phyloP scores from a whole-genome alignment of 2,888 invertebrate species.

The Ernsta delagoae region DNA sequence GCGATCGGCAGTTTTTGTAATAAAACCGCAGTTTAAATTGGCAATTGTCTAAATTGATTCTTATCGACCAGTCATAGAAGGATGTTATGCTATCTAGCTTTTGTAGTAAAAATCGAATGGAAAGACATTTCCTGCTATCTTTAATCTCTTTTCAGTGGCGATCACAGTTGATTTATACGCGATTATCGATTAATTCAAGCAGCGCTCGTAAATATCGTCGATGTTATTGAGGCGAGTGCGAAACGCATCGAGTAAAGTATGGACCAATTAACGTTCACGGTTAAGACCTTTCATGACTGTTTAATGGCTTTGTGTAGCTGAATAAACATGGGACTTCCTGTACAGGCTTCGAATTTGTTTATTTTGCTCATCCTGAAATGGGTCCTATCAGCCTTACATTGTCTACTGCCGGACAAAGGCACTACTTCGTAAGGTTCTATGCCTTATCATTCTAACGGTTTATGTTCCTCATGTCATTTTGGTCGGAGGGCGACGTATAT shows the following conservation, averaged over 20 bases:
- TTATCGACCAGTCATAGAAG: no score
- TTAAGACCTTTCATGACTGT: slow-evolving; percentile 17
- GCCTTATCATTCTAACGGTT: no score
- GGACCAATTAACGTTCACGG: slow-evolving; percentile 35
- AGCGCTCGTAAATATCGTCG: slow-evolving; percentile 68
- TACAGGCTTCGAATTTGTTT: background rate
- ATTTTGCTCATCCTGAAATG: background rate
- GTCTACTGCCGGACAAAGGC: no score
- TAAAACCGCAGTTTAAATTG: no score
- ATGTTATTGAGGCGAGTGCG: slow-evolving; percentile 54
- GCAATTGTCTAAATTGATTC: no score
- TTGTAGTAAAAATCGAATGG: no score
- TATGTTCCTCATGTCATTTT: no score
- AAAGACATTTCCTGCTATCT: no score
- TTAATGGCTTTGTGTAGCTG: slow-evolving; percentile 21
- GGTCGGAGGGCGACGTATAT: no score
- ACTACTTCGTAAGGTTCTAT: no score
- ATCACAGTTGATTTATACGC: slow-evolving; percentile 83
- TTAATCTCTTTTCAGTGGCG: slow-evolving; percentile 47
- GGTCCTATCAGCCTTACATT: background rate
- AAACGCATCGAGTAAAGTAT: slow-evolving; percentile 32
- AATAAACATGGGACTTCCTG: slow-evolving; percentile 11
- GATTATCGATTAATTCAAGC: slow-evolving; percentile 85
- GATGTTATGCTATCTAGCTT: no score
- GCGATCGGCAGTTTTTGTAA: no score